Evolutionary conservation across 2,888 invertebrate genomes (phyloP).

Genomic region (Erannis defoliaria): DNA sequence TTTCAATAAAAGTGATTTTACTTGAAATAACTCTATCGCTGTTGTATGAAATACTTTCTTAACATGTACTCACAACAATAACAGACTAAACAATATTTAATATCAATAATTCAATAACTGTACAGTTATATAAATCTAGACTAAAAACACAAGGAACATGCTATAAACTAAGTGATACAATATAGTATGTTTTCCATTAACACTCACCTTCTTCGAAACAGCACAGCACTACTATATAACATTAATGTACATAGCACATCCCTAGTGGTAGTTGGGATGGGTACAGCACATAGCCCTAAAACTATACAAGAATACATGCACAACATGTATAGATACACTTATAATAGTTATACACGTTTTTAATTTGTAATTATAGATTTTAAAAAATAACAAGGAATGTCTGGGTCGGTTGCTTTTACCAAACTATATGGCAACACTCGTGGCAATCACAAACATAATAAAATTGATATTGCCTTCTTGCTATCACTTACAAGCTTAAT

Average conservation of each 20-base stretch:
- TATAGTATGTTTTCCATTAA: not conserved
- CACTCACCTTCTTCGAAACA: constrained; percentile 7
- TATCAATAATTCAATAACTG: not conserved
- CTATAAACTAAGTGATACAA: constrained; percentile 8
- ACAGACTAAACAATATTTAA: constrained; percentile 9
- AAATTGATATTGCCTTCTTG: not conserved
- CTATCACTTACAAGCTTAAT: not conserved
- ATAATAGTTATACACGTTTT: not conserved
- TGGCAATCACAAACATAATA: not conserved
- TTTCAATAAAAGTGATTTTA: not conserved
- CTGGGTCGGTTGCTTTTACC: not conserved
- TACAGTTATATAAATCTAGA: not conserved
- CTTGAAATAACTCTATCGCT: not conserved
- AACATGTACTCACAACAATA: constrained; percentile 6
- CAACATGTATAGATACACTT: not conserved
- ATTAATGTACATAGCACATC: constrained; percentile 34
- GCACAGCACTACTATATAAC: constrained; percentile 29
- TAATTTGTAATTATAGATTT: not conserved
- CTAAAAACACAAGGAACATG: not conserved
- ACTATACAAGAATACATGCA: constrained; percentile 8
- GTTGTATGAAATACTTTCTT: not conserved
- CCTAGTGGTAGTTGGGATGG: constrained; percentile 32
- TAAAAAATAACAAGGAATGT: not conserved
- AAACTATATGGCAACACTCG: constrained; percentile 1
- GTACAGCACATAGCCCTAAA: constrained; percentile 12